Percentiles rank a stretch among this genome's conserved stretches.
These are phyloP conservation scores for Mormyrus hasselquistii DNA, from an alignment of 2,797 vertebrate species.

Conservation along the genomic window DNA sequence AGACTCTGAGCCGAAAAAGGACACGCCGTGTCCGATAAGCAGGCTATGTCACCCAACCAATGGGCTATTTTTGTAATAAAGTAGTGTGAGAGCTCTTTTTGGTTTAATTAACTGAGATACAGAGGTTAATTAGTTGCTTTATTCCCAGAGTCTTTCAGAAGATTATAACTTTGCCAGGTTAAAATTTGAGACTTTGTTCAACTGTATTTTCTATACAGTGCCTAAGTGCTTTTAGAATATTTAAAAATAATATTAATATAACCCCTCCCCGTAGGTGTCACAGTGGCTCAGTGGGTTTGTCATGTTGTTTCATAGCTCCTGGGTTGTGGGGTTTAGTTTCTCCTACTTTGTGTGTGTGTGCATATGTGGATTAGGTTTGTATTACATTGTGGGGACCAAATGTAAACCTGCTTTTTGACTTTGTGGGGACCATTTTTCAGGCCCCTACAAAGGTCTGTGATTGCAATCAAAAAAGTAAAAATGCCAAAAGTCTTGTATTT, in stretches of 20 bases:
- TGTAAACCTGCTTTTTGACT: too few relatives aligned
- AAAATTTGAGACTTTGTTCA: not conserved
- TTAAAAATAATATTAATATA: not conserved
- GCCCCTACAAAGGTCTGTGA: too few relatives aligned
- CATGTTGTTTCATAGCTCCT: not conserved
- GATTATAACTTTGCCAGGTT: conserved; percentile 5
- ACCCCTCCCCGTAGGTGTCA: not conserved
- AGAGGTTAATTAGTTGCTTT: conserved; percentile 17
- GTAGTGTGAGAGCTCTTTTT: not conserved
- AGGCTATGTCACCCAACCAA: not conserved
- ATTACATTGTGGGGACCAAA: too few relatives aligned
- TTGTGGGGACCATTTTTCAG: too few relatives aligned
- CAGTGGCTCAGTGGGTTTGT: not conserved
- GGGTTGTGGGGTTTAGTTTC: not conserved
- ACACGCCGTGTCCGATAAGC: not conserved
- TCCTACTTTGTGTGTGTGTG: not conserved
- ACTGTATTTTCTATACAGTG: not conserved
- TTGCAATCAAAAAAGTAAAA: too few relatives aligned
- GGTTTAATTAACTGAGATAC: conserved; percentile 11
- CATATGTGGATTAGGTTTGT: not conserved
- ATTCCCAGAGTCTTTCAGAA: not conserved
- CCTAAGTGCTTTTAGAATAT: not conserved
- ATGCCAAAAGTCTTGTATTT: too few relatives aligned
- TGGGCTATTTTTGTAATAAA: not conserved
- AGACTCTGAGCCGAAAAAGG: not conserved